phyloP scores from a whole-genome alignment of 2,113 vertebrate species.

The Hypanus sabinus region DNA sequence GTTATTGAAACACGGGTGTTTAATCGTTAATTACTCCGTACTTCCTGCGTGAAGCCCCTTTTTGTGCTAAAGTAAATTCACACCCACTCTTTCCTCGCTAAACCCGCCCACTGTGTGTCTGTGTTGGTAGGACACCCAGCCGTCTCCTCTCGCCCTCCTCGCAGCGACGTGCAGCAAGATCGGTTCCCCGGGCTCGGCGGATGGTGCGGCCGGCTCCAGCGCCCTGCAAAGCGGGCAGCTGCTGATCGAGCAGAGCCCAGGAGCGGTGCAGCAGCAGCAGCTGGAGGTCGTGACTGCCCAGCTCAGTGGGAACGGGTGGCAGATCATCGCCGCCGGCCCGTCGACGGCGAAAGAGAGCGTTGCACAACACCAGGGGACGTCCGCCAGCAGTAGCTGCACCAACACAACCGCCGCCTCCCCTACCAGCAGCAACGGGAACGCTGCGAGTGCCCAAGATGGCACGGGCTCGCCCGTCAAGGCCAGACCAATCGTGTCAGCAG shows the following conservation, averaged over 20 bases:
- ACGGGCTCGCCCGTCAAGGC: slow-evolving; percentile 69
- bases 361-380: slow-evolving; percentile 65
- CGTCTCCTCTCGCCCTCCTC: slow-evolving; percentile 92
- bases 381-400: slow-evolving; percentile 51
- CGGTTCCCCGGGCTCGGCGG: slow-evolving; percentile 69
- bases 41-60: slow-evolving; percentile 38
- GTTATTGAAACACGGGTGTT: background rate
- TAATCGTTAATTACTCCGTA: slow-evolving; percentile 15
- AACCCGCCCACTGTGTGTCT: slow-evolving; percentile 58
- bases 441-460: slow-evolving; percentile 34
- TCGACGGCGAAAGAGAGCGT: slow-evolving; percentile 78
- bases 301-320: slow-evolving; percentile 90
- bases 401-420: slow-evolving; percentile 51
- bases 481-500: slow-evolving; percentile 60
- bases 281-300: slow-evolving; percentile 92
- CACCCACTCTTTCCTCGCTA: slow-evolving; percentile 62
- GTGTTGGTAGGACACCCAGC: slow-evolving; percentile 83
- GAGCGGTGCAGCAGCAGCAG: slow-evolving; percentile 79
- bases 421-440: slow-evolving; percentile 65
- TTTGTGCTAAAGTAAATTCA: slow-evolving; percentile 48
- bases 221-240: slow-evolving; percentile 64
- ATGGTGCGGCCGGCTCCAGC: slow-evolving; percentile 64
- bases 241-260: slow-evolving; percentile 84
- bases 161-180: slow-evolving; percentile 99
- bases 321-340: slow-evolving; percentile 82